These are phyloP conservation scores for Rhogogaster chlorosoma DNA, from an alignment of 2,888 invertebrate genomes.

Conservation along the genomic window DNA sequence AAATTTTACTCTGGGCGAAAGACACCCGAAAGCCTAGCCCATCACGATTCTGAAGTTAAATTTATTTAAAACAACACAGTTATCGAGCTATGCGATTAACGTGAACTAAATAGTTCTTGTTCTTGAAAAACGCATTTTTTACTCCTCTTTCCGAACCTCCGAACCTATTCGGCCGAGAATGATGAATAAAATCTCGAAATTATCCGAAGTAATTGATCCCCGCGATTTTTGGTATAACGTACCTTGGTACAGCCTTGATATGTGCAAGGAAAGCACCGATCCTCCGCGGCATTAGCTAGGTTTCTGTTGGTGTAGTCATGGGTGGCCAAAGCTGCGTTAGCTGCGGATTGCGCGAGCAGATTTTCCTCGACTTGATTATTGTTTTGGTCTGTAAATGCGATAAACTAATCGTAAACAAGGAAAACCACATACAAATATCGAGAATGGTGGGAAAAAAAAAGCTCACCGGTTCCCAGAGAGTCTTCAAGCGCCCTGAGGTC, in stretches of 20 bases:
- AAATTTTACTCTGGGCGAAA: neutral
- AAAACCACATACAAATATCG: neutral
- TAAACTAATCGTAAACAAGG: neutral
- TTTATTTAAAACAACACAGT: conserved; percentile 61
- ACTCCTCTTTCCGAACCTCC: neutral
- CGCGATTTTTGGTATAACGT: conserved; percentile 15
- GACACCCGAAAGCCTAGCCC: neutral
- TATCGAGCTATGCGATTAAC: neutral
- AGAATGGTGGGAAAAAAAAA: neutral
- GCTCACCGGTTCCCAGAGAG: conserved; percentile 62
- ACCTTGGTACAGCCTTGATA: conserved; percentile 76
- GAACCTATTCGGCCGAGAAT: neutral
- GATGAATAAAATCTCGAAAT: no score
- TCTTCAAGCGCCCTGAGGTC: conserved; percentile 74
- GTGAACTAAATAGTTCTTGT: no score
- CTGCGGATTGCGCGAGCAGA: conserved; percentile 66
- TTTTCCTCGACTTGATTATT: conserved; percentile 71
- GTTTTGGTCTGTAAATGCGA: conserved; percentile 60
- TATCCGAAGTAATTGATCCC: neutral
- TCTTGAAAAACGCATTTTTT: neutral
- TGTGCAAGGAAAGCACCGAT: conserved; percentile 76
- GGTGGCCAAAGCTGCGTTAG: conserved; percentile 74
- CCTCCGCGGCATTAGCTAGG: conserved; percentile 70
- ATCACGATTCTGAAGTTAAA: neutral
- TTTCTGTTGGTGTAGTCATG: conserved; percentile 77